Evolutionary conservation across 2,113 vertebrate genomes (phyloP).

Genomic region (Cryptotis parvus): DNA sequence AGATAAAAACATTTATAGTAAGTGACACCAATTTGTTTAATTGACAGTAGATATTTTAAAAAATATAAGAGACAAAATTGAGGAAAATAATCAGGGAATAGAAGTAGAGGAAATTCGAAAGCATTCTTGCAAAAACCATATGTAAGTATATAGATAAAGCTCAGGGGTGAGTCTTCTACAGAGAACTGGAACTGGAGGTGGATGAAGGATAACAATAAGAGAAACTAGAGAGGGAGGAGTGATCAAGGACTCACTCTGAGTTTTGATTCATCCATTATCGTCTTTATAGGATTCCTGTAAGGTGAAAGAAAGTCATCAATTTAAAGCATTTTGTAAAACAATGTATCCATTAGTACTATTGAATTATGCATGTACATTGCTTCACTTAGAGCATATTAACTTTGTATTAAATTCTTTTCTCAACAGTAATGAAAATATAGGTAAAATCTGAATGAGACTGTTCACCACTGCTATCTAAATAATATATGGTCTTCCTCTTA

Average conservation of each 20-base stretch:
- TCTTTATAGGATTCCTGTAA: not conserved
- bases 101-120: not conserved
- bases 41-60: not conserved
- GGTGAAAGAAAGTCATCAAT: not conserved
- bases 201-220: conserved; percentile 4
- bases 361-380: not conserved
- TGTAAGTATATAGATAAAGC: not conserved
- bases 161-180: not conserved
- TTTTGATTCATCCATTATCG: not conserved
- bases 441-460: not conserved
- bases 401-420: not conserved
- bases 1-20: not conserved
- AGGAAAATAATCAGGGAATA: not conserved
- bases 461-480: not conserved
- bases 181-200: not conserved
- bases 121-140: not conserved
- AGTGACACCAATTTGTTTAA: not conserved
- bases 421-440: not conserved
- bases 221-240: not conserved
- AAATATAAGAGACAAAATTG: not conserved
- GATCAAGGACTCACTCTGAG: not conserved
- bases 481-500: not conserved
- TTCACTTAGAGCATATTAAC: not conserved
- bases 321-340: conserved; percentile 5
- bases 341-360: not conserved